phyloP scores from a whole-genome alignment of 2,888 invertebrate species.

The Pomacea canaliculata region DNA sequence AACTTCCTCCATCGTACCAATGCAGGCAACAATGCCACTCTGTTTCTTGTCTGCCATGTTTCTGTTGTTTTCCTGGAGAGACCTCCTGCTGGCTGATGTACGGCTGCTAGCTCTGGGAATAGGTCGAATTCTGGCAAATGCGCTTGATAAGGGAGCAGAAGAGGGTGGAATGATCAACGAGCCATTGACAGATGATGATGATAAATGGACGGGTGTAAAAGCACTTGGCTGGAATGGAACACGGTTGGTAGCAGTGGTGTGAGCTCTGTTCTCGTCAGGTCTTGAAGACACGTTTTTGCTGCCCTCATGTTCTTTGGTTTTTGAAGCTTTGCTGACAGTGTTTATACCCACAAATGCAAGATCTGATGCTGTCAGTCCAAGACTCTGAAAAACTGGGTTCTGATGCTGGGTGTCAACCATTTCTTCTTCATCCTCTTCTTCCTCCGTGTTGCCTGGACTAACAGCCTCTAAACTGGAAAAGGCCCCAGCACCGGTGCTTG shows the following conservation, averaged over 20 bases:
- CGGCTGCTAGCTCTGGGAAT: slow-evolving; percentile 5
- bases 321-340: neutral
- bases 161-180: neutral
- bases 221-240: slow-evolving; percentile 41
- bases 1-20: slow-evolving; percentile 28
- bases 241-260: slow-evolving; percentile 7
- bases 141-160: neutral
- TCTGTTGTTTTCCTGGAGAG: neutral
- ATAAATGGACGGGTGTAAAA: slow-evolving; percentile 37
- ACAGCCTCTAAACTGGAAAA: slow-evolving; percentile 3
- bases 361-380: neutral
- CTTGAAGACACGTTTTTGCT: no score
- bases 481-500: neutral
- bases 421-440: neutral
- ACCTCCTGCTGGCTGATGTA: neutral
- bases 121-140: slow-evolving; percentile 5
- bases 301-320: neutral
- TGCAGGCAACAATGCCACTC: neutral
- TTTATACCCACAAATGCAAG: neutral
- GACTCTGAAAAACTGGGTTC: neutral
- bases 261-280: neutral
- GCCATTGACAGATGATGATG: slow-evolving; percentile 2
- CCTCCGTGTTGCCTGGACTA: slow-evolving; percentile 31
- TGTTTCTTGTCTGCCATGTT: neutral
- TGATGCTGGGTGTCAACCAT: neutral